A percentile compares a stretch with the other conserved stretches of the same genome.
Evolutionary conservation across 2,888 invertebrate species (phyloP).

Genomic region (Drosophila aldrichi): DNA sequence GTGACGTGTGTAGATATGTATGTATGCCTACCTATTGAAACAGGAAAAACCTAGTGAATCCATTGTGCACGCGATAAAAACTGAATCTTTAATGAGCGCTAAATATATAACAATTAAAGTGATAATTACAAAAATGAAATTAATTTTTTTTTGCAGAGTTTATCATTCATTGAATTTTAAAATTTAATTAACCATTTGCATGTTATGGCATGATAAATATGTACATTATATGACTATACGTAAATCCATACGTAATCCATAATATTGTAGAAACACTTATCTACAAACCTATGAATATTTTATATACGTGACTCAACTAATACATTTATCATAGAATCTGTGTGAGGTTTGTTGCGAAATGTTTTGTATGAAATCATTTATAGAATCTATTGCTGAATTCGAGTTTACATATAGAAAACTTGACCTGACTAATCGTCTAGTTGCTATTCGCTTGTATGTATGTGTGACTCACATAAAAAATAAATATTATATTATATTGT

Average conservation of each 20-base stretch:
- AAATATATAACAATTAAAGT: conserved; percentile 65
- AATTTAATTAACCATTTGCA: conserved; percentile 34
- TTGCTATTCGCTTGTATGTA: background rate
- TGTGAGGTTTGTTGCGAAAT: background rate
- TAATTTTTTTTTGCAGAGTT: conserved; percentile 3
- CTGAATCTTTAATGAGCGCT: conserved; percentile 45
- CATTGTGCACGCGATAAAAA: conserved; percentile 16
- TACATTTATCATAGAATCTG: background rate
- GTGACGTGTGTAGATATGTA: background rate
- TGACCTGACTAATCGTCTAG: background rate
- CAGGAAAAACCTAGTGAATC: conserved; percentile 20
- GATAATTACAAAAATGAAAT: conserved; percentile 40
- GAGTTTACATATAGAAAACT: background rate
- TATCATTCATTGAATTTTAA: conserved; percentile 5
- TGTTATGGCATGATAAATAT: conserved; percentile 25
- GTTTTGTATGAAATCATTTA: background rate
- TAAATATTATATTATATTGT: background rate
- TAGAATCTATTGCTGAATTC: background rate
- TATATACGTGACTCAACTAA: conserved; percentile 5
- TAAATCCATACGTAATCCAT: background rate
- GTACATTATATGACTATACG: conserved; percentile 11
- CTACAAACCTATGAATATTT: background rate
- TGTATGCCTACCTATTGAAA: background rate
- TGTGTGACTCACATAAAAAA: background rate
- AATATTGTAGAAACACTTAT: conserved; percentile 8